Evolutionary conservation across 2,888 invertebrate genomes (phyloP), one percentile per base, ranked within the genome.

Genomic region (Eupithecia tripunctaria): DNA sequence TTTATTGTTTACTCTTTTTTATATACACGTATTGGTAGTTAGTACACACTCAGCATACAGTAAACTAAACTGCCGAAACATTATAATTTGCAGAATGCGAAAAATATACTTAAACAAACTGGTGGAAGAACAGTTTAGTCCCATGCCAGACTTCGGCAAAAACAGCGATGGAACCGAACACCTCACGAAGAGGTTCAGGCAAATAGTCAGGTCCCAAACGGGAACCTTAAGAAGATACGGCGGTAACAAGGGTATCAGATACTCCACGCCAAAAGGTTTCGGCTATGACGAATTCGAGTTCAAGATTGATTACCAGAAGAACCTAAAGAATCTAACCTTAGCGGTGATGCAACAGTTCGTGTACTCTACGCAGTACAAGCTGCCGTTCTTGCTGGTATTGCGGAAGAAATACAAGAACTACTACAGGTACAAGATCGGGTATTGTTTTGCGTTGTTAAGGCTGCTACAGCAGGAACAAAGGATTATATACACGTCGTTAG

Each of bases 311-410:
- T 4, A 36, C 8, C 43, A 51, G 0, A 64, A 8, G 7, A 36
- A 80, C 14, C 3, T 63, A n/a, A 79, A 82, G 70, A 74, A 71
- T 1, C 78, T 76, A 59, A 75, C 75, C 0, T 8, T 83, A 0
- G 0, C 75, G 0, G 0, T 87, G 0, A 87, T 87, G 83, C 70
- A 79, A 5, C 89, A 89, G 60, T 89, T 89, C 25, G 67, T 88
- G 0, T 88, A 88, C 69, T 73, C 78, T 8, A 80, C 82, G 0
- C 81, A 86, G 27, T 87, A 88, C 70, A 85, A 83, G n/a, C 25
- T 90, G 3, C 74, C 83, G 0, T 79, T 78, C 18, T 41, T 82
- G 1, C 88, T 88, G 70, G 0, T 79, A 0, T 27, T 89, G 7
- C 82, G 86, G 56, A 78, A 76, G 1, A 89, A 88, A 59, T 90